Evolutionary conservation across 2,113 vertebrate species (phyloP), one percentile per base, ranked within the genome.

Genomic region (Toxotes jaculatrix): DNA sequence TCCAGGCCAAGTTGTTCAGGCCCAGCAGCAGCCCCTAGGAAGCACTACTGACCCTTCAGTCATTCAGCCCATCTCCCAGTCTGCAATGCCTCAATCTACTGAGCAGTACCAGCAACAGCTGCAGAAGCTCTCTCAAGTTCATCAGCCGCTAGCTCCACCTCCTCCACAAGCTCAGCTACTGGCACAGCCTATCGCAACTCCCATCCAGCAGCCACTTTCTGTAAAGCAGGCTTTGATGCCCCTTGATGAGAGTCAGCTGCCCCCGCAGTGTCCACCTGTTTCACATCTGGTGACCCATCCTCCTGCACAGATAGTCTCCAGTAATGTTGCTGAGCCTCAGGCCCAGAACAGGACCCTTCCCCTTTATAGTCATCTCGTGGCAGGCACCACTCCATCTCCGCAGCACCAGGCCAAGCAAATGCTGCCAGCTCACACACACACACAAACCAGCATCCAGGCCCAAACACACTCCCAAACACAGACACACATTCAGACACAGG

Each of bases 81-180:
- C 75, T 71, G 57, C 76, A 38, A 53, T 91, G 13, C 64, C 85
- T 71, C 88, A 90, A 57, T 75, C 87, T 42, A 1, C 74, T 14
- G 91, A 89, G 38, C 92, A 89, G 9, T 93, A 90, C 79, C 91
- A 95, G 47, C 90, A 89, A 82, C 92, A 93, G 45, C 77, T 91
- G 63, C 87, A 90, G 63, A 89, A 74, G 51, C 74, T 87, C 68
- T 74, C 91, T 81, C 87, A 90, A 64, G 74, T 61, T n/a, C 92
- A 93, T 43, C 88, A 90, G 21, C 87, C 76, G 2, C 62, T 82
- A 40, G 65, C 83, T 79, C 55, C 82, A 63, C 36, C 76, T 81
- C 32, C 62, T 57, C 27, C 80, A 67, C 77, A 87, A 42, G 11
- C 81, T 16, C 94, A 93, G 83, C 31, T 87, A 69, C 66, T 88